phyloP scores from a whole-genome alignment of 2,113 vertebrate genomes.

The Salvelinus alpinus region DNA sequence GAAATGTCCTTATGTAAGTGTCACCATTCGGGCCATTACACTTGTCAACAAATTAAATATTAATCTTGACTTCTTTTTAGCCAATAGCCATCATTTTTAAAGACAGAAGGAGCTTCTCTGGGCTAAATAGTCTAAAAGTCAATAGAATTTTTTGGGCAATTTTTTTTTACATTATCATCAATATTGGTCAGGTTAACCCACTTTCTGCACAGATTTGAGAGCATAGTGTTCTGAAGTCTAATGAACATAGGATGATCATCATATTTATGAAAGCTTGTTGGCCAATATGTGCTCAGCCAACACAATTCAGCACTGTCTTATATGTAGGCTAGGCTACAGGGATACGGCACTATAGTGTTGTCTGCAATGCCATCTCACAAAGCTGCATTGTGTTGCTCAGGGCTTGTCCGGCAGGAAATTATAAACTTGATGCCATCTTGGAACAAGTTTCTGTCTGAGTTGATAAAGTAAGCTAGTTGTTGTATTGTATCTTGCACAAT shows the following conservation, averaged over 20 bases:
- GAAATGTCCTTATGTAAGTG: conserved; percentile 35
- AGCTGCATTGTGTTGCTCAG: too few species aligned
- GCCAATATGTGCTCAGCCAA: not conserved
- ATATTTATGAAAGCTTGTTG: not conserved
- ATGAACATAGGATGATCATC: not conserved
- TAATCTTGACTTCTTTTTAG: conserved; percentile 21
- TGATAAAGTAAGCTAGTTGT: too few species aligned
- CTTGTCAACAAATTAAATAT: conserved; percentile 27
- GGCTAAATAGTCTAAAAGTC: not conserved
- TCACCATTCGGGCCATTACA: conserved; percentile 25
- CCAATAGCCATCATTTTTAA: not conserved
- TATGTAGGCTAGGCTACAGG: too few species aligned
- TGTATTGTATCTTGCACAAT: not conserved
- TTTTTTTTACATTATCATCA: not conserved
- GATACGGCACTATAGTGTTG: too few species aligned
- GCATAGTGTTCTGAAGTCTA: not conserved
- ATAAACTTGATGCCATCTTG: not conserved
- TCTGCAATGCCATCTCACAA: too few species aligned
- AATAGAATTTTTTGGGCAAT: not conserved
- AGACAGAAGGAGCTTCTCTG: not conserved
- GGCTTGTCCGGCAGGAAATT: not conserved
- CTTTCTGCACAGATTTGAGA: conserved; percentile 4
- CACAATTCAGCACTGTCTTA: too few species aligned
- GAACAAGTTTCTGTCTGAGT: too few species aligned
- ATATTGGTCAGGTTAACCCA: not conserved